Base-by-base conservation (phyloP, 2,113 vertebrate genomes). In the Tachysurus fulvidraco region DNA sequence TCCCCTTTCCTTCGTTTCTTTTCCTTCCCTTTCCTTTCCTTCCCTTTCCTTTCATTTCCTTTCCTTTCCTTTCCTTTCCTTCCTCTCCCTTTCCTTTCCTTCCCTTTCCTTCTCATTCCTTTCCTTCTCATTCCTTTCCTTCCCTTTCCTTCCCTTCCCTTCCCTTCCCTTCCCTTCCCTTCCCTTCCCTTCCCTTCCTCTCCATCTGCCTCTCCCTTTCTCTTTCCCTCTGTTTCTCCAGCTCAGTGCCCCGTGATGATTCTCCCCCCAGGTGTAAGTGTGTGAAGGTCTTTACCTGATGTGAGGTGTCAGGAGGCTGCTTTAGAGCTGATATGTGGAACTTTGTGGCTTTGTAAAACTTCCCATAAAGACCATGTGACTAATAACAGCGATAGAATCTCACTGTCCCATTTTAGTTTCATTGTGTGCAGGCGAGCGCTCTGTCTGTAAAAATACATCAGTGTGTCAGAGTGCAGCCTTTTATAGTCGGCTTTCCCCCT, bases 291-390 rank as follows among this genome's bases (percentile, higher is more conserved):
- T 59, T 44, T 73, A 52, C 57, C 14, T 8, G 54, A 41, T 25
- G 55, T 8, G 55, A 46, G 13, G 23, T 59, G 28, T 59, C 73
- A 28, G 25, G 57, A 44, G 50, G 19, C 74, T 57, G 46, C 62
- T 54, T 69, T 44, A 44, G 52, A 59, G 77, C 23, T 4, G 19
- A 36, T 17, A 46, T 73, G 30, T 46, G 78, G 25, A 69, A 76
- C 30, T 28, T 5, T 60, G 55, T 30, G 54, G 78, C 85, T 73
- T 86, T 86, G 78, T 81, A 81, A 80, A 85, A 67, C 36, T 54
- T 23, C 57, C 60, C 16, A 65, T 28, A 76, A 41, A 77, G 57
- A 36, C 5, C 25, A 36, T 44, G 84, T 14, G 57, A 64, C 71
- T 78, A 54, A 85, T 77, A 65, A 59, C 2, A 59, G n/a, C 3